Conservation (phyloP, 2,888 invertebrate species). For the Mallateleia sp. region DNA sequence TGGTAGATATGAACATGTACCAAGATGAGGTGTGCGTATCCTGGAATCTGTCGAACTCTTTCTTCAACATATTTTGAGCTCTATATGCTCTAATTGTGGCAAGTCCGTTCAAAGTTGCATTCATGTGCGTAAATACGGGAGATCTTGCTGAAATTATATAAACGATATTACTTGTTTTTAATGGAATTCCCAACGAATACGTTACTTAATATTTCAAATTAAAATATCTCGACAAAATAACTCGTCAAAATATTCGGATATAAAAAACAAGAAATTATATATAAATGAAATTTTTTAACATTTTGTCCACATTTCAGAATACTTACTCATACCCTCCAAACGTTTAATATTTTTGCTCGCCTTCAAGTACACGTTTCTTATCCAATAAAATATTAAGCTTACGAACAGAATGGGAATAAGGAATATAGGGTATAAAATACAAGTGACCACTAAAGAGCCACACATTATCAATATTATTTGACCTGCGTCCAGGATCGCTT, state of each 20-base stretch:
- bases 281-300: no score
- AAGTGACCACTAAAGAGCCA: slow-evolving; percentile 92
- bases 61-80: slow-evolving; percentile 92
- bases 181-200: no score
- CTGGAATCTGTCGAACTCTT: slow-evolving; percentile 91
- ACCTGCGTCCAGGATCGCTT: slow-evolving; percentile 92
- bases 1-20: slow-evolving; percentile 90
- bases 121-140: slow-evolving; percentile 95
- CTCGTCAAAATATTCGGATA: no score
- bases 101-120: slow-evolving; percentile 94
- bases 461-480: slow-evolving; percentile 89
- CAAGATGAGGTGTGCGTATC: slow-evolving; percentile 89
- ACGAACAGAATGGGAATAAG: slow-evolving; percentile 91
- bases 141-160: slow-evolving; percentile 92
- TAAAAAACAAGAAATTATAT: no score
- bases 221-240: no score
- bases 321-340: slow-evolving; percentile 92
- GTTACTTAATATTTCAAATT: no score
- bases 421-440: slow-evolving; percentile 91
- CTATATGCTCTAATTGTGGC: slow-evolving; percentile 94
- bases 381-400: slow-evolving; percentile 91
- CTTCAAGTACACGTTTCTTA: slow-evolving; percentile 92
- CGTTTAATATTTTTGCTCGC: slow-evolving; percentile 94
- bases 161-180: no score
- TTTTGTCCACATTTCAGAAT: no score